Evolutionary conservation across 2,113 vertebrate genomes (phyloP).

Genomic region (Saguinus imperator): DNA sequence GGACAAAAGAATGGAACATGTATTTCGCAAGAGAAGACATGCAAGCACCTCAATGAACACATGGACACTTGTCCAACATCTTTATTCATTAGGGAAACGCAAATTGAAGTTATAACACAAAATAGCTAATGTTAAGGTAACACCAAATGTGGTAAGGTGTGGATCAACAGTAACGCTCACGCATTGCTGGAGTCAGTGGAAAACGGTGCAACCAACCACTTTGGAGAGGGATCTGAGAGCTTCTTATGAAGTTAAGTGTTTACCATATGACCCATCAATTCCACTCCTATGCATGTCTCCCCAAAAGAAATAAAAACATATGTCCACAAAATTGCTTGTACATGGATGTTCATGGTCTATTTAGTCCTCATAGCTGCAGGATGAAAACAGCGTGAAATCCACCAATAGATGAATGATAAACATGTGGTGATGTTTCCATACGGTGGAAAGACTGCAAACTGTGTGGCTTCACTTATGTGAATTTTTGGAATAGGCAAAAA

Average conservation of each 20-base stretch:
- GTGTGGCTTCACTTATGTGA: too few relatives aligned
- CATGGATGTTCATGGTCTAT: background rate
- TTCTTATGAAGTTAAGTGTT: background rate
- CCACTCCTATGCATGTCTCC: background rate
- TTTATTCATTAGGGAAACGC: background rate
- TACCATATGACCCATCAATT: background rate
- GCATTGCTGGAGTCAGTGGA: background rate
- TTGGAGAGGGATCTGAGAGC: background rate
- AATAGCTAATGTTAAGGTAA: background rate
- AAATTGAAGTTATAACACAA: background rate
- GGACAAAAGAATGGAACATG: background rate
- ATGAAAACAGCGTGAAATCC: background rate
- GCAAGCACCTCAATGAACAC: background rate
- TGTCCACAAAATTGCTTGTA: too few relatives aligned
- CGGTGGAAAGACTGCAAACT: too few relatives aligned
- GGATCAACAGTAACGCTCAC: too few relatives aligned
- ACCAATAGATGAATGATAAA: background rate
- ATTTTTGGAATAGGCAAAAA: background rate
- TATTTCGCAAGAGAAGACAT: background rate
- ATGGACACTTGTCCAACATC: background rate
- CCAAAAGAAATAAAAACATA: too few relatives aligned
- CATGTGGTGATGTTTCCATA: too few relatives aligned
- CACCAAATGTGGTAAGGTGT: background rate
- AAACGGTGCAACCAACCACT: background rate
- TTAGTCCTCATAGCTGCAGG: background rate